Conservation (phyloP, 2,113 vertebrate genomes). For the Amazona vittata region DNA sequence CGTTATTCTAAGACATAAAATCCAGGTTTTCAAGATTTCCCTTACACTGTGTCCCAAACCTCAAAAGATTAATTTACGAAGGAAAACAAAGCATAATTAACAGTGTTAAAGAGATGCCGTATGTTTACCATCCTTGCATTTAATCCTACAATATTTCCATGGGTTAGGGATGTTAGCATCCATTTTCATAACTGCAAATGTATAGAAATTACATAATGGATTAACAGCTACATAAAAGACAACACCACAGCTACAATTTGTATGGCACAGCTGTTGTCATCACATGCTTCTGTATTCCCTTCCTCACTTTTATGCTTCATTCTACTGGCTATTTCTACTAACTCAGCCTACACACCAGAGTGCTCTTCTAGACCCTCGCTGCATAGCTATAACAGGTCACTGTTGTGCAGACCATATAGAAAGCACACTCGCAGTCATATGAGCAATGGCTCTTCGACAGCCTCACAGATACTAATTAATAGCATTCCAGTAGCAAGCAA, state of each 20-base stretch:
- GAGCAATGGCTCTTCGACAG: background rate
- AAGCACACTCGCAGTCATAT: fast-evolving
- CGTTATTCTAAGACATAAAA: background rate
- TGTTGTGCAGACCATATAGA: background rate
- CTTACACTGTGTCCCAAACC: background rate
- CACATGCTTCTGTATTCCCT: background rate
- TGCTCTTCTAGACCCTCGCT: background rate
- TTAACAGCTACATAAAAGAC: background rate
- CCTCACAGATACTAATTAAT: background rate
- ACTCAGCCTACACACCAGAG: background rate
- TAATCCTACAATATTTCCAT: background rate
- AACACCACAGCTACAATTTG: background rate
- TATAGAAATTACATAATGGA: background rate
- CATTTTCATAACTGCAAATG: background rate
- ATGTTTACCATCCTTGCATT: background rate
- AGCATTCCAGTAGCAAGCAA: background rate
- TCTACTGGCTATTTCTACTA: background rate
- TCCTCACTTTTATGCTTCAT: background rate
- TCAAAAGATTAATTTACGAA: background rate
- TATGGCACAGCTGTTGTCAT: background rate
- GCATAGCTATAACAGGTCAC: background rate
- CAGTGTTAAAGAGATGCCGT: background rate
- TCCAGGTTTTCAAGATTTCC: background rate
- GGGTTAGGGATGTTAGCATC: fast-evolving
- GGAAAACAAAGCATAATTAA: background rate